Evolutionary conservation across 1,140 invertebrate genomes (phyloP), one percentile per base, ranked within the genome.

Genomic region (Calephelis virginiensis): DNA sequence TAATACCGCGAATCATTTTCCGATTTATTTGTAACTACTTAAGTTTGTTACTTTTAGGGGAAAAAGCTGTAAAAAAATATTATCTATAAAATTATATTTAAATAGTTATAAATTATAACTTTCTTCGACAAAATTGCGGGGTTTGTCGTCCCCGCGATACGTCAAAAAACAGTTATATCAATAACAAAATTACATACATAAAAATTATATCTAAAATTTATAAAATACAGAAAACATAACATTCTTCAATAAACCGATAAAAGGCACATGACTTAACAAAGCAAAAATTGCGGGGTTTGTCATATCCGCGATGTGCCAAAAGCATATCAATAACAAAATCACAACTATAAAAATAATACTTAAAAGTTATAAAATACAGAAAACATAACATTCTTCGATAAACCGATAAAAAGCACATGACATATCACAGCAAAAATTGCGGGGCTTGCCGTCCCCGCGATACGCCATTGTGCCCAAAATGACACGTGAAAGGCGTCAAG

Each of bases 401-500:
- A 85, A 81, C 76, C 80, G 79, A 85, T 86, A 82, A 85, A 88
- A 85, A 85, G 73, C 76, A 70, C 67, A 81, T 75, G 77, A 69
- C 72, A 76, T 81, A 80, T 28, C 28, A 28, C 65, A 77, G 78
- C 76, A 81, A 82, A 86, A 86, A 86, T 85, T 78, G 79, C 78
- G 75, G 74, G 72, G 72, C 75, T 76, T 53, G 67, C 71, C 76
- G 71, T 76, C 77, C 76, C 79, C 72, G 69, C 74, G 73, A 79
- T 74, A 77, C 79, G 72, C 78, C 75, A 89, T 90, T 90, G 85
- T 90, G 76, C 88, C 85, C 81, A 80, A 88, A 88, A 85, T 90
- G 88, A 90, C 86, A 90, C 81, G 81, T 87, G 88, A 90, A 89
- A 89, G 80, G 85, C 85, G 82, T 85, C 73, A 78, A 86, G 83